These are phyloP conservation scores for Micropterix aruncella DNA, from an alignment of 2,888 invertebrate species.

Conservation along the genomic window DNA sequence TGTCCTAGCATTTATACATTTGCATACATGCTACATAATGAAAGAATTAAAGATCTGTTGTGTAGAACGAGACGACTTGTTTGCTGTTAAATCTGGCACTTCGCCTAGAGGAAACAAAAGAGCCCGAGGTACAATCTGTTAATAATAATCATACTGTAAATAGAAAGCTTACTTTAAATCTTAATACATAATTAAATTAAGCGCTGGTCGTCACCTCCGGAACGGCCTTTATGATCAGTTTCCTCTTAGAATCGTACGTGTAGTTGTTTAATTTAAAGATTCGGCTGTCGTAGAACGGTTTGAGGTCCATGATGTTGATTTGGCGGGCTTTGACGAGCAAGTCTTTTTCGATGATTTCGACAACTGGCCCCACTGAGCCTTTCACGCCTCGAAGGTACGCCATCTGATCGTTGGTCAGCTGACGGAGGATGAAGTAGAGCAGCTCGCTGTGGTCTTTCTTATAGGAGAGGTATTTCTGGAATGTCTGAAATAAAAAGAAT, in stretches of 20 bases:
- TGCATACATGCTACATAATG: too few species aligned
- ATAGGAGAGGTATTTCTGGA: constrained; percentile 85
- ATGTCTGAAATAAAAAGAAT: constrained; percentile 48
- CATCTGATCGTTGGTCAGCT: constrained; percentile 82
- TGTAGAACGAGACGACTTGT: too few species aligned
- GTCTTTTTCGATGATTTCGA: constrained; percentile 72
- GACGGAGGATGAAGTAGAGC: constrained; percentile 86
- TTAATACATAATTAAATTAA: too few species aligned
- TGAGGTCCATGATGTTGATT: constrained; percentile 78
- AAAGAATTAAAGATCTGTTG: too few species aligned
- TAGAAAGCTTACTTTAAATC: too few species aligned
- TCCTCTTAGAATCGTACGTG: constrained; percentile 68
- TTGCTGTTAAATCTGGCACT: too few species aligned
- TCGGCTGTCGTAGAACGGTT: constrained; percentile 82
- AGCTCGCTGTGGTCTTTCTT: constrained; percentile 95
- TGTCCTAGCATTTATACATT: too few species aligned
- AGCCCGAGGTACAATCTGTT: too few species aligned
- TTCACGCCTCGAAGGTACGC: constrained; percentile 62
- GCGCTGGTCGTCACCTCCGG: constrained; percentile 37
- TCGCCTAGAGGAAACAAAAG: too few species aligned
- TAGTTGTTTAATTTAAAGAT: constrained; percentile 84
- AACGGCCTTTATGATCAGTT: constrained; percentile 71
- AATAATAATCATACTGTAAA: too few species aligned
- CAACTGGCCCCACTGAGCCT: constrained; percentile 49
- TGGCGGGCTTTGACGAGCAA: constrained; percentile 66